Conservation (phyloP, 2,888 invertebrate genomes). For the Fragum fragum region DNA sequence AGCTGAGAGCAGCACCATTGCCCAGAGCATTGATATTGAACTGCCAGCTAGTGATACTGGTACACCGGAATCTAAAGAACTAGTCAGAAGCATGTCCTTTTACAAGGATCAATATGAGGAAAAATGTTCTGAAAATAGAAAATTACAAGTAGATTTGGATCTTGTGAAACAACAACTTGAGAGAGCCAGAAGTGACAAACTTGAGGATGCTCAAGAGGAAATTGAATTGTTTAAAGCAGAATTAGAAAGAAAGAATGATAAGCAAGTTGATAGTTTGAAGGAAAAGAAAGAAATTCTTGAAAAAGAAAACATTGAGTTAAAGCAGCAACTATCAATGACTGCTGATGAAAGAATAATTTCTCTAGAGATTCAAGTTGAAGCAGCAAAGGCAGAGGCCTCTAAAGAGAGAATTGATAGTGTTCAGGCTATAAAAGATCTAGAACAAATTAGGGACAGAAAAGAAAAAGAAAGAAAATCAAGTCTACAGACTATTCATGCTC, state of each 20-base stretch:
- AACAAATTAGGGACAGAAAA: constrained; percentile 58
- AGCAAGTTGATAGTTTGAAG: constrained; percentile 33
- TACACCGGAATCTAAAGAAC: constrained; percentile 47
- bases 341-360: constrained; percentile 46
- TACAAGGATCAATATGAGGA: constrained; percentile 67
- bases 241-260: constrained; percentile 43
- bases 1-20: constrained; percentile 46
- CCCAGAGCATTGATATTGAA: constrained; percentile 47
- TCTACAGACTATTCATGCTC: constrained; percentile 58
- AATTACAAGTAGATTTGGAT: constrained; percentile 61
- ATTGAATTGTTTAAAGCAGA: constrained; percentile 58
- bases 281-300: constrained; percentile 36
- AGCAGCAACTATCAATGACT: constrained; percentile 42
- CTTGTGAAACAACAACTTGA: constrained; percentile 60
- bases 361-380: constrained; percentile 51
- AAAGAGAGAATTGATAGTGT: constrained; percentile 64
- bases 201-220: constrained; percentile 60
- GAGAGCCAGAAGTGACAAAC: constrained; percentile 50
- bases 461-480: constrained; percentile 56
- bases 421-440: constrained; percentile 61
- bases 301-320: constrained; percentile 49
- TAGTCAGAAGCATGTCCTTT: constrained; percentile 65
- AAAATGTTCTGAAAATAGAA: constrained; percentile 62
- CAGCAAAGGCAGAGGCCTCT: constrained; percentile 53
- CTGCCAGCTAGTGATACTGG: constrained; percentile 30